These are phyloP conservation scores for Brachynemurus nebulosus DNA, from an alignment of 2,888 invertebrate species.

Conservation along the genomic window DNA sequence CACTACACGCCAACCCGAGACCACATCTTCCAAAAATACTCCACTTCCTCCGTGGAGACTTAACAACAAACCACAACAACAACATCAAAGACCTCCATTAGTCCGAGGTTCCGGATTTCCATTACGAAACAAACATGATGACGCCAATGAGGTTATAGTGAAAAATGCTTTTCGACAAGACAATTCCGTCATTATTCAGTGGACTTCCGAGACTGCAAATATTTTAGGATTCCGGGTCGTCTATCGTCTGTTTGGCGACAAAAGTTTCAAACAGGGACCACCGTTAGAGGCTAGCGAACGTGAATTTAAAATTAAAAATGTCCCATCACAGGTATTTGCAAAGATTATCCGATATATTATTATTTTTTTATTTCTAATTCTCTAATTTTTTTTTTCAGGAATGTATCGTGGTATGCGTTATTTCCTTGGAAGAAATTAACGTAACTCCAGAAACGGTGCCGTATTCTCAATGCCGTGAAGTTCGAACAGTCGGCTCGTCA, in stretches of 20 bases:
- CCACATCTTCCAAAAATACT: slow-evolving; percentile 15
- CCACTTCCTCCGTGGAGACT: slow-evolving; percentile 29
- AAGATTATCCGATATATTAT: slow-evolving; percentile 8
- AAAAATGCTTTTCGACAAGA: slow-evolving; percentile 77
- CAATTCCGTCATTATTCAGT: slow-evolving; percentile 77
- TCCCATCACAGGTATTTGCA: slow-evolving; percentile 76
- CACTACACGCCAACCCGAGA: slow-evolving; percentile 15
- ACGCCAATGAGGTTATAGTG: slow-evolving; percentile 63
- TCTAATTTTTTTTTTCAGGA: too few relatives aligned
- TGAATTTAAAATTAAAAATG: slow-evolving; percentile 86
- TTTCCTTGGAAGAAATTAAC: slow-evolving; percentile 76
- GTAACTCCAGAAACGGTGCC: slow-evolving; percentile 79
- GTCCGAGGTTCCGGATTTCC: slow-evolving; percentile 58
- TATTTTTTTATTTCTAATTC: not conserved
- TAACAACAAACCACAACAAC: slow-evolving; percentile 21
- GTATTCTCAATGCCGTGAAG: slow-evolving; percentile 76
- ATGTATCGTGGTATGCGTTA: slow-evolving; percentile 87
- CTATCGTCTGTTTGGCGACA: slow-evolving; percentile 78
- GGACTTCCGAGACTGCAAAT: slow-evolving; percentile 79
- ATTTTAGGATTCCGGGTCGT: slow-evolving; percentile 82
- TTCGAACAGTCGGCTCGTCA: slow-evolving; percentile 68
- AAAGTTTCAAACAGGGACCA: slow-evolving; percentile 80
- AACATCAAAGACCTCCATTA: slow-evolving; percentile 51
- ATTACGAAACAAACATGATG: slow-evolving; percentile 44
- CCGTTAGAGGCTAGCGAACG: slow-evolving; percentile 78